Conservation (phyloP, 2,797 vertebrate species). For the Premnoplex brunnescens region DNA sequence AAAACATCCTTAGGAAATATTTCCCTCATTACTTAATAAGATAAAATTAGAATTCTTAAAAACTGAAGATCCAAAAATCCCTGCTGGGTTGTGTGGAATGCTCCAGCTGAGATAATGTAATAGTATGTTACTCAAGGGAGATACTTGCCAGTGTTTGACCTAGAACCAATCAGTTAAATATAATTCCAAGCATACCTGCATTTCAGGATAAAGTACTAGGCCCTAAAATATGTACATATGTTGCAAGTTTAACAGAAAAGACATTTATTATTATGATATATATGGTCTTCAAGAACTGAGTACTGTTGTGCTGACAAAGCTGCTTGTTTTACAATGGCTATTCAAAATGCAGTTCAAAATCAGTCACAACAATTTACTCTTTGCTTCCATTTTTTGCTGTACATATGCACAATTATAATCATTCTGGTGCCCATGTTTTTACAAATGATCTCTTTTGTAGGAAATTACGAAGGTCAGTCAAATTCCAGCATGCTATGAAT, state of each 20-base stretch:
- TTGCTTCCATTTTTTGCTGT: neutral
- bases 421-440: neutral
- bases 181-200: neutral
- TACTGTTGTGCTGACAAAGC: neutral
- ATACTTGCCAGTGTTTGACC: neutral
- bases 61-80: neutral
- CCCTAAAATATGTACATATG: neutral
- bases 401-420: neutral
- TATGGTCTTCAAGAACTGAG: neutral
- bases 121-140: neutral
- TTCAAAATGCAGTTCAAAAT: neutral
- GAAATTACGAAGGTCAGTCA: constrained; percentile 36
- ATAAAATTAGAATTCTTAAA: neutral
- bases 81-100: neutral
- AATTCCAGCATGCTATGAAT: constrained; percentile 7
- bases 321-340: neutral
- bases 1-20: neutral
- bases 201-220: neutral
- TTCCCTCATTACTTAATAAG: neutral
- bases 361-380: neutral
- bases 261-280: neutral
- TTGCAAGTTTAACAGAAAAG: neutral
- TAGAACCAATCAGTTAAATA: neutral
- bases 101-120: neutral
- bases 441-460: neutral